Base-by-base conservation (phyloP, 1,140 invertebrate species). In the Battus philenor region DNA sequence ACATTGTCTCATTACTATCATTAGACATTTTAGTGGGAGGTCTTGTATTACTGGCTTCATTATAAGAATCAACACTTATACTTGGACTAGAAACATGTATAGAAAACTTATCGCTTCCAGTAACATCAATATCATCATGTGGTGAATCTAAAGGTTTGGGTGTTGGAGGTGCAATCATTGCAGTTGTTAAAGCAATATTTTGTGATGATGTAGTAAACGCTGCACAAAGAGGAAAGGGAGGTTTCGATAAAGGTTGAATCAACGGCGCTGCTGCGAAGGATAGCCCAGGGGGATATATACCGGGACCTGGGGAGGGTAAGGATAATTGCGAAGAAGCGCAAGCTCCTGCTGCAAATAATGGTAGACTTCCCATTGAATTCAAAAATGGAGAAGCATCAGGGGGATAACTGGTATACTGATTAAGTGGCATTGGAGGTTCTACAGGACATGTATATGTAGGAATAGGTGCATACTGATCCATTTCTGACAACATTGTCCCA, bases 201-300 rank as follows among this genome's bases (percentile, higher is more conserved):
- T 93, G 90, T 27, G 91, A 90, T 1, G 91, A 93, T 8, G 92
- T 90, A 2, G 93, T 93, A 63, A 94, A 94, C 2, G 93, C 93
- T 2, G 90, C 90, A 78, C 91, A 92, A 0, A 91, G 79, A 8
- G 90, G 58, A 55, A 78, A 82, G 5, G 85, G 66, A 32, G 87
- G 66, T 50, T 80, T 79, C 3, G 68, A 53, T 9, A 68, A 50
- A 7, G 66, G 50, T 41, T 51, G 69, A 26, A 80, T 58, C 12
- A 78, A 47, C 9, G 74, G 57, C 1, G 68, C 82, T 15, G 87
- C 86, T 1, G 88, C 56, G 43, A 90, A 93, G 4, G 89, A 80
- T 10, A 90, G 77, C 1, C 87, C 86, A 9, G 91, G 86, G 1
- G 89, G 88, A 74, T 90, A 92, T 38, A 92, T 79, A 1, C 86